phyloP scores from a whole-genome alignment of 23 tunicate genomes.

The Halocynthia aurantium region DNA sequence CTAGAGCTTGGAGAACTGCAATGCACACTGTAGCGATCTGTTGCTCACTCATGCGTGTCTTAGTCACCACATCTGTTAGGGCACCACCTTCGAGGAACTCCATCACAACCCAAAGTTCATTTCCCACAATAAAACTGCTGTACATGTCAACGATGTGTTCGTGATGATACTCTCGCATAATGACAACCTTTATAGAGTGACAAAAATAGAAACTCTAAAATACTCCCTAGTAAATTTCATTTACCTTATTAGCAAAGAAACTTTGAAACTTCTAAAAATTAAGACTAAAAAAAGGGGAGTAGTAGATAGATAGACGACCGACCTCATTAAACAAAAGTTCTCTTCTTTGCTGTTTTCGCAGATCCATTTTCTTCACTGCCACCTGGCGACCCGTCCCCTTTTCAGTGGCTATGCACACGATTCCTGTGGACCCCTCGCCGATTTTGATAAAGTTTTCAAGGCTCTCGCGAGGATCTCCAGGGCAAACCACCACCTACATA shows the following conservation, averaged over 20 bases:
- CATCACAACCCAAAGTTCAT: slow-evolving; percentile 99
- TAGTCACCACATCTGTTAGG: slow-evolving; percentile 88
- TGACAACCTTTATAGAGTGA: slow-evolving; percentile 58
- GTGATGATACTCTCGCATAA: slow-evolving; percentile 96
- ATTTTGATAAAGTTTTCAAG: slow-evolving; percentile 82
- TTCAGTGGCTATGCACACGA: slow-evolving; percentile 89
- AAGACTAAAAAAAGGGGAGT: not conserved
- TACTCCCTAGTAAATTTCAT: not conserved
- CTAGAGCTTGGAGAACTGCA: slow-evolving; percentile 82
- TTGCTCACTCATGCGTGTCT: slow-evolving; percentile 75
- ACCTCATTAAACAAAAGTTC: slow-evolving; percentile 98
- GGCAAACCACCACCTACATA: slow-evolving; percentile 81
- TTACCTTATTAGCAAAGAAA: not conserved
- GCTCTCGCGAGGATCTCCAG: slow-evolving; percentile 94
- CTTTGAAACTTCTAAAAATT: not conserved
- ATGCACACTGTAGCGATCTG: slow-evolving; percentile 97
- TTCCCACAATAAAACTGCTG: slow-evolving; percentile 80
- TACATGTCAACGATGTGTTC: slow-evolving; percentile 95
- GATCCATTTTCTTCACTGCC: slow-evolving; percentile 97
- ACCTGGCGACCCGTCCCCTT: slow-evolving; percentile 70
- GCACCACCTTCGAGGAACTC: slow-evolving; percentile 96
- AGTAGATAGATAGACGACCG: not conserved
- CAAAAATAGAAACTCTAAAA: not conserved
- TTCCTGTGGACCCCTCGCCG: slow-evolving; percentile 93
- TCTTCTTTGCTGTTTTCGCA: slow-evolving; percentile 78